phyloP scores from a whole-genome alignment of 2,797 vertebrate species.

The Centropyge bicolor region DNA sequence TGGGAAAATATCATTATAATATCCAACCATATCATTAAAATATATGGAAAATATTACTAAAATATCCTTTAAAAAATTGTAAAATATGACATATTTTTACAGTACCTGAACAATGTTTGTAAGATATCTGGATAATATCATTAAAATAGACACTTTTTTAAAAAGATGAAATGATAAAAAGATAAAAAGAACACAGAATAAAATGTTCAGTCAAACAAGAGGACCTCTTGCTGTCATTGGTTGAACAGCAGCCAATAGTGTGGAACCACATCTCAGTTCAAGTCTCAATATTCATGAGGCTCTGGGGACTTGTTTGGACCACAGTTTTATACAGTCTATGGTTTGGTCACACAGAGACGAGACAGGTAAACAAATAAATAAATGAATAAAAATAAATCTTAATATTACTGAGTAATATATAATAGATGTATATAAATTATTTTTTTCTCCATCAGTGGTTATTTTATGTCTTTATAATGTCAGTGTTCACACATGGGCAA shows the following conservation, averaged over 20 bases:
- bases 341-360: neutral
- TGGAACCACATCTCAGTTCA: constrained; percentile 45
- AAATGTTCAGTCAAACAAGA: neutral
- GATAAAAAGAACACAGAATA: neutral
- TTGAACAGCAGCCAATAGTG: constrained; percentile 41
- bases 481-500: too few relatives aligned
- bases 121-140: neutral
- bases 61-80: too few relatives aligned
- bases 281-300: constrained; percentile 31
- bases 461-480: neutral
- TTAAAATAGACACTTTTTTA: too few relatives aligned
- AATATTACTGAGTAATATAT: neutral
- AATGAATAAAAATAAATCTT: neutral
- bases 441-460: neutral
- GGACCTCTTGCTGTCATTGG: neutral
- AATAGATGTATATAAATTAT: neutral
- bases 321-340: too few relatives aligned
- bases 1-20: too few relatives aligned
- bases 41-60: neutral
- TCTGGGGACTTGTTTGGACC: neutral
- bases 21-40: neutral
- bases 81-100: neutral
- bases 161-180: neutral
- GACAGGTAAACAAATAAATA: neutral
- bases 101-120: neutral